Conservation (phyloP, 92 coral and sea anemone genomes). For the Chrysogorgia sp. region DNA sequence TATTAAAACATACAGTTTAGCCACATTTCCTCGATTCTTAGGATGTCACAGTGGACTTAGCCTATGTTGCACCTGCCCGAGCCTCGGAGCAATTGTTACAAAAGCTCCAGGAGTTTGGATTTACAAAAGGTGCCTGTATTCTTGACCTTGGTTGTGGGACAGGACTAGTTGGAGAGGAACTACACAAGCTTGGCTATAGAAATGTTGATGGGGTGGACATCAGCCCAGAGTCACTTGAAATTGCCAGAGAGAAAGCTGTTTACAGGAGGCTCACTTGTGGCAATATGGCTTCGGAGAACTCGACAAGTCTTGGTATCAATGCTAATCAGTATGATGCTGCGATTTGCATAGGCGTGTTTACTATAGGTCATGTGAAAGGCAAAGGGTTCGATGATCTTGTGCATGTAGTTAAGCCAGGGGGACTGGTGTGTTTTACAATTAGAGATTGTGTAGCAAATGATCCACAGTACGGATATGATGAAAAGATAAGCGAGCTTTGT, state of each 20-base stretch:
- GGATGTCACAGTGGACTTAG: conserved; percentile 13
- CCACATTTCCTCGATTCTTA: background rate
- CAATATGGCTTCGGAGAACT: conserved; percentile 20
- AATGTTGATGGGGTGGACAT: conserved; percentile 87
- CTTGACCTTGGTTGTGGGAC: conserved; percentile 95
- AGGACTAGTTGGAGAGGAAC: conserved; percentile 78
- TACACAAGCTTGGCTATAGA: conserved; percentile 63
- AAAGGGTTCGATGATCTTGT: conserved; percentile 96
- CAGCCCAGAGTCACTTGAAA: conserved; percentile 66
- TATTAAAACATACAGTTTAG: too few relatives aligned
- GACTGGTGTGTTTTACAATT: conserved; percentile 84
- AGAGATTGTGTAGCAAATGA: conserved; percentile 77
- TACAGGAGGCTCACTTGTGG: conserved; percentile 42
- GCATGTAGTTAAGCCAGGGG: conserved; percentile 83
- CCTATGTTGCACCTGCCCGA: conserved; percentile 75
- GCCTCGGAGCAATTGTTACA: conserved; percentile 65
- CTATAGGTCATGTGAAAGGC: conserved; percentile 77
- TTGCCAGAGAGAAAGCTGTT: conserved; percentile 71
- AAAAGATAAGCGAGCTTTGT: conserved; percentile 76
- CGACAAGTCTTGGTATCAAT: conserved; percentile 43
- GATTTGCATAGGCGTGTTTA: conserved; percentile 82
- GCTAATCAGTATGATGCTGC: conserved; percentile 78
- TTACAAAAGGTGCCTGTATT: conserved; percentile 55
- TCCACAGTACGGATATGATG: conserved; percentile 70
- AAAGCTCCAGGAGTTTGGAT: conserved; percentile 59